Conservation (phyloP, 2,888 invertebrate species). For the Opisthograptis luteolata region DNA sequence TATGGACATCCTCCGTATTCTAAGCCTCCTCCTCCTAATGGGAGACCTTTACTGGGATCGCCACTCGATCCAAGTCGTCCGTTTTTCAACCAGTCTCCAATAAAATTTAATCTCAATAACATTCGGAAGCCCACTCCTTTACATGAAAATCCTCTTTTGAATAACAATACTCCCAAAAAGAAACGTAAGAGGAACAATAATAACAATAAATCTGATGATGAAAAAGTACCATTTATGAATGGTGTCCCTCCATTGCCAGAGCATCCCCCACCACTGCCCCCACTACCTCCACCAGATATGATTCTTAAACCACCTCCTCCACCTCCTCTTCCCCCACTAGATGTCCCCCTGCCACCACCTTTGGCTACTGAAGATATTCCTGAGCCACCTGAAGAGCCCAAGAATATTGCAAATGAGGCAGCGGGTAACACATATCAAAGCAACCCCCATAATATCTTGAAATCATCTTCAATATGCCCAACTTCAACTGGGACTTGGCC, state of each 20-base stretch:
- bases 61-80: slow-evolving; percentile 73
- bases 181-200: slow-evolving; percentile 89
- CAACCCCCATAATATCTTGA: slow-evolving; percentile 61
- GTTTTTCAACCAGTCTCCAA: slow-evolving; percentile 74
- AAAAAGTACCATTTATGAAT: slow-evolving; percentile 58
- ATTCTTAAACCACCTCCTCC: slow-evolving; percentile 65
- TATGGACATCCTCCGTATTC: slow-evolving; percentile 61
- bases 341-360: slow-evolving; percentile 75
- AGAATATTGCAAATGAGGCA: slow-evolving; percentile 36
- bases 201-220: slow-evolving; percentile 77
- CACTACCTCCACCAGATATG: slow-evolving; percentile 77
- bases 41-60: slow-evolving; percentile 70
- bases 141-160: slow-evolving; percentile 71
- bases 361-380: slow-evolving; percentile 73
- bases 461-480: slow-evolving; percentile 63
- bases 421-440: slow-evolving; percentile 57
- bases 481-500: slow-evolving; percentile 88
- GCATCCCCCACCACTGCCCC: slow-evolving; percentile 80
- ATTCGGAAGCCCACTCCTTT: slow-evolving; percentile 70
- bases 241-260: slow-evolving; percentile 82
- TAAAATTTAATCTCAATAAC: slow-evolving; percentile 76
- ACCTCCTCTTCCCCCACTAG: slow-evolving; percentile 55
- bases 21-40: slow-evolving; percentile 61
- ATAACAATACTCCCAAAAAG: slow-evolving; percentile 86
- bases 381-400: slow-evolving; percentile 63